These are phyloP conservation scores for Camelus bactrianus DNA, from an alignment of 2,113 vertebrate species.

Conservation along the genomic window DNA sequence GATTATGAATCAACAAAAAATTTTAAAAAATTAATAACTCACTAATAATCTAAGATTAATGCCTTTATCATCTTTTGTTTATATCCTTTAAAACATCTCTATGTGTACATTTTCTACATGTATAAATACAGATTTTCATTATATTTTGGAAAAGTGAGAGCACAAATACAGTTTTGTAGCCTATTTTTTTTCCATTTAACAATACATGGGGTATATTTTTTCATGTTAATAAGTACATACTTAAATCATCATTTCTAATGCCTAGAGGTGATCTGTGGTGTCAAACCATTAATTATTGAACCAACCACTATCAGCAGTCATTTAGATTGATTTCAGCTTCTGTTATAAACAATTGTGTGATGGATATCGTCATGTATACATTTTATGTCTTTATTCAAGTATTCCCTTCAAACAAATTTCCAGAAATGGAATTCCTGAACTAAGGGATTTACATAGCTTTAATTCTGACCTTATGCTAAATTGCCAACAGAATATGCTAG, in stretches of 20 bases:
- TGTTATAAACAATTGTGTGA: constrained; percentile 17
- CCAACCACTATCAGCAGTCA: background rate
- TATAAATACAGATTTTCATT: background rate
- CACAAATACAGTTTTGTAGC: background rate
- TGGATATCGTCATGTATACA: background rate
- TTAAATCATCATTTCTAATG: constrained; percentile 37
- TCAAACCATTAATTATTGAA: background rate
- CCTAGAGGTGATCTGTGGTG: background rate
- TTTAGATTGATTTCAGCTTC: background rate
- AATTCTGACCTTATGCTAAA: background rate
- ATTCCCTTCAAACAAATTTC: constrained; percentile 46
- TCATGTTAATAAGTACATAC: constrained; percentile 18
- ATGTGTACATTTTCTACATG: background rate
- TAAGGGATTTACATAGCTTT: background rate
- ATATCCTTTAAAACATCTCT: background rate
- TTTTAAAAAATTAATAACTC: constrained; percentile 8
- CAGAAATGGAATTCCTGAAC: constrained; percentile 11
- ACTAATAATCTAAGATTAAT: constrained; percentile 23
- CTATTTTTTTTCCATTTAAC: background rate
- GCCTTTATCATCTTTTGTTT: background rate
- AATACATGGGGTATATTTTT: constrained; percentile 16
- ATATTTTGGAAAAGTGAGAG: background rate
- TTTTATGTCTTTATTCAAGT: constrained; percentile 6
- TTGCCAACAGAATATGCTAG: background rate
- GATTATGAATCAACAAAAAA: no score